phyloP scores from a whole-genome alignment of 1,140 invertebrate species.

The Zaprionus inermis region DNA sequence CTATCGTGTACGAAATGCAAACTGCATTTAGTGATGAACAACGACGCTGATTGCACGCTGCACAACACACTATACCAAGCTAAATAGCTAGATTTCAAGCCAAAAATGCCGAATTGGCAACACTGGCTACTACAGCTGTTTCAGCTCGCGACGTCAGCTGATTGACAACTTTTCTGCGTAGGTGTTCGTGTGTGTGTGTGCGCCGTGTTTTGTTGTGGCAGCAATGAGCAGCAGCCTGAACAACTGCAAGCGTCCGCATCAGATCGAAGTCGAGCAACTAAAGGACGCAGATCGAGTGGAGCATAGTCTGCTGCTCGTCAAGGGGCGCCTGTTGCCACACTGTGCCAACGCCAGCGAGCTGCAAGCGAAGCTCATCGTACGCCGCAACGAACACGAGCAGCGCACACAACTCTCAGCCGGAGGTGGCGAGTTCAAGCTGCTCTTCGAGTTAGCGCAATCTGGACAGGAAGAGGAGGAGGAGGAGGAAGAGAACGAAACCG shows the following conservation, averaged over 20 bases:
- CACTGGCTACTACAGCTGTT: neutral
- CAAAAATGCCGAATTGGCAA: neutral
- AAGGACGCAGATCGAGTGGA: constrained; percentile 59
- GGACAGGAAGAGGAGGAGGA: neutral
- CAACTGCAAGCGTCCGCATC: constrained; percentile 67
- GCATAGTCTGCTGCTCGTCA: constrained; percentile 68
- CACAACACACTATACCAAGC: neutral
- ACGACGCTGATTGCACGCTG: neutral
- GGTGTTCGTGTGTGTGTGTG: neutral
- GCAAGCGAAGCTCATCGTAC: constrained; percentile 51
- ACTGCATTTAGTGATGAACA: neutral
- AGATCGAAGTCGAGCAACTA: constrained; percentile 67
- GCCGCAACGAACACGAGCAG: constrained; percentile 31
- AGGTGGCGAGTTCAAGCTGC: constrained; percentile 72
- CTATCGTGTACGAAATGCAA: neutral
- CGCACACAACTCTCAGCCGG: constrained; percentile 55
- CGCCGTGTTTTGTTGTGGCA: constrained; percentile 11
- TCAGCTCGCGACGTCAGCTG: neutral
- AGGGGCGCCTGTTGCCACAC: constrained; percentile 63
- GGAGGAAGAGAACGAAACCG: neutral
- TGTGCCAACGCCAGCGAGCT: constrained; percentile 54
- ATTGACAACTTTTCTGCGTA: neutral
- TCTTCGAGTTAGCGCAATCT: constrained; percentile 58
- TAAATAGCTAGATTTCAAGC: neutral
- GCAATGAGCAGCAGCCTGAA: constrained; percentile 68